Base-by-base conservation (phyloP, 2,888 invertebrate species). In the Xestia xanthographa region DNA sequence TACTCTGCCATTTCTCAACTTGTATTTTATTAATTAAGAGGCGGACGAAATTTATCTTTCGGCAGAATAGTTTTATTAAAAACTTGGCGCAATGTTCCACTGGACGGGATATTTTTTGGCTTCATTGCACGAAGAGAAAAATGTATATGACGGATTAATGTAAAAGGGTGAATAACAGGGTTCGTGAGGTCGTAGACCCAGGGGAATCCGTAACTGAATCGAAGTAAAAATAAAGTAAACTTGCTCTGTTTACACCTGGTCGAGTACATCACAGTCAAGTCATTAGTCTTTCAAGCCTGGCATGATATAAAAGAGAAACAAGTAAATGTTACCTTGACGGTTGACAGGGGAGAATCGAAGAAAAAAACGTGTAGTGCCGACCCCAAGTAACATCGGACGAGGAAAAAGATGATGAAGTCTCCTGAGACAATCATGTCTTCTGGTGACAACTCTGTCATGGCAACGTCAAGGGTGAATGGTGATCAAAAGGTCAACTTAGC, bases 131-230 rank as follows among this genome's bases (percentile, higher is more conserved):
- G 9, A 43, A 67, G n/a, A 65, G 62, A 73, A 45, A 50, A 45
- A 62, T 20, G 22, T 76, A 29, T 76, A 48, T 58, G 53, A 72
- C 53, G 29, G 58, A 63, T 75, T 70, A 56, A 63, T 72, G 65
- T 65, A 9, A 62, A 75, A 56, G 38, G 50, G 71, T 77, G 60
- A 77, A 77, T 67, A 81, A 83, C 34, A 73, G 17, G 43, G 71
- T 72, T 73, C 66, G 34, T 62, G 62, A 70, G 78, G 74, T 74
- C 74, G 38, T 66, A 73, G 68, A 65, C 66, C 75, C 38, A 29
- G 6, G 68, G 70, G 62, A 66, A 74, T 78, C 62, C 63, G 58
- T 53, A 65, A 75, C 60, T 67, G n/a, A 62, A 65, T 74, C 62
- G 22, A 67, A 1, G 17, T 58, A 63, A 74, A 75, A 62, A 43